Percentiles rank a stretch among this genome's conserved stretches.
phyloP scores from a whole-genome alignment of 2,888 invertebrate genomes.

The Drosophila sordidula region DNA sequence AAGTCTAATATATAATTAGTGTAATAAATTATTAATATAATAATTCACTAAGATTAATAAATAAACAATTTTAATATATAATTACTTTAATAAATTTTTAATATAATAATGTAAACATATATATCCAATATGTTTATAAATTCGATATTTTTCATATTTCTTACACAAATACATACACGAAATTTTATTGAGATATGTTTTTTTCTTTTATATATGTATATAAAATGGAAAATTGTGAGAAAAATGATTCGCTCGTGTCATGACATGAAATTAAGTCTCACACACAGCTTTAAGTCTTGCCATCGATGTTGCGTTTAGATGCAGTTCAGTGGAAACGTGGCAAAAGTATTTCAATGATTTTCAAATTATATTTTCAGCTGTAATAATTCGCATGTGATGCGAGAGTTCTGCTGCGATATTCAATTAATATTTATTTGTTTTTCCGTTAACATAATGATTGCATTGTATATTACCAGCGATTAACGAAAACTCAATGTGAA shows the following conservation, averaged over 20 bases:
- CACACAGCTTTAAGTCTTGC: no score
- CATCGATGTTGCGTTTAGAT: not conserved
- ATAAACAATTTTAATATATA: not conserved
- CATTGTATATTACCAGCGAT: constrained; percentile 55
- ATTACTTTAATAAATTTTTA: not conserved
- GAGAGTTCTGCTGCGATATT: constrained; percentile 30
- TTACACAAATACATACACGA: no score
- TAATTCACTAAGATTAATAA: no score
- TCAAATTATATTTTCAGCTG: constrained; percentile 26
- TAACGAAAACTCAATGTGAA: constrained; percentile 38
- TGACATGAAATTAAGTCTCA: no score
- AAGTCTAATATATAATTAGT: not conserved
- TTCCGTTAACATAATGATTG: constrained; percentile 47
- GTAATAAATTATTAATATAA: no score
- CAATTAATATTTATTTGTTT: constrained; percentile 50
- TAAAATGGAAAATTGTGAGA: no score
- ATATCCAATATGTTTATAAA: not conserved
- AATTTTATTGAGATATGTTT: no score
- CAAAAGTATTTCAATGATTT: not conserved
- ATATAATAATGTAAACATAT: no score
- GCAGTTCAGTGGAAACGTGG: constrained; percentile 15
- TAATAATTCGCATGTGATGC: constrained; percentile 25
- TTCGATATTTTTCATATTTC: no score
- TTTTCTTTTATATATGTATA: no score
- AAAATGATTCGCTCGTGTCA: no score